Percentiles rank a stretch among this genome's conserved stretches.
Conservation (phyloP, 1,140 invertebrate species). For the Leptestheria dahalacensis region DNA sequence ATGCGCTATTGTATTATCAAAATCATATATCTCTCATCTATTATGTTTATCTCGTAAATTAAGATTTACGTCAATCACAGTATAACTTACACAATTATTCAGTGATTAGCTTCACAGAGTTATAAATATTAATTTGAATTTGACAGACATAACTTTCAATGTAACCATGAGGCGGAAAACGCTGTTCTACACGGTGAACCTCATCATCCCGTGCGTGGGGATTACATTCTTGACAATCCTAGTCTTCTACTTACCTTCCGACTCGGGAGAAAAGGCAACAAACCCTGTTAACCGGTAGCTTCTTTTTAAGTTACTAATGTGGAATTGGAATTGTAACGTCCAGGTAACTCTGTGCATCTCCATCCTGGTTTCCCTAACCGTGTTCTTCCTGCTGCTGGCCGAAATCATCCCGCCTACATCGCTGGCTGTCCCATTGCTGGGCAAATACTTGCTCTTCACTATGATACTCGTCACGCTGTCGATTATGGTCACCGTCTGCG, state of each 20-base stretch:
- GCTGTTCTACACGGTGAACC: conserved; percentile 78
- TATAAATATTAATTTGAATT: conserved; percentile 22
- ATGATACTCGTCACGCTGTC: conserved; percentile 95
- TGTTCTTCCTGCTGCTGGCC: conserved; percentile 92
- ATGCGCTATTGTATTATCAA: no score
- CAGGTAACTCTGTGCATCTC: conserved; percentile 75
- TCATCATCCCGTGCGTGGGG: conserved; percentile 79
- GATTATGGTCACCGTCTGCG: conserved; percentile 91
- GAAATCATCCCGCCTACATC: conserved; percentile 97
- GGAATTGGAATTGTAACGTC: neutral
- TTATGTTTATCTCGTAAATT: no score
- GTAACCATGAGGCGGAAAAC: conserved; percentile 85
- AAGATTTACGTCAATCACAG: no score
- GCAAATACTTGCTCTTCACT: conserved; percentile 90
- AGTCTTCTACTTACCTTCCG: conserved; percentile 89
- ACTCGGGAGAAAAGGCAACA: conserved; percentile 78
- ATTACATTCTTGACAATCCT: conserved; percentile 86
- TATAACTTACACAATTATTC: no score
- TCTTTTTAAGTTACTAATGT: neutral
- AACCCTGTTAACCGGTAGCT: neutral
- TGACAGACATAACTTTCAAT: conserved; percentile 85
- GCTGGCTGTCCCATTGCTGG: conserved; percentile 87
- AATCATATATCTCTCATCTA: no score
- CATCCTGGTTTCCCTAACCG: conserved; percentile 92
- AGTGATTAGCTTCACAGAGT: no score